phyloP scores from a whole-genome alignment of 23 tunicate species.

The Pegea sp. region DNA sequence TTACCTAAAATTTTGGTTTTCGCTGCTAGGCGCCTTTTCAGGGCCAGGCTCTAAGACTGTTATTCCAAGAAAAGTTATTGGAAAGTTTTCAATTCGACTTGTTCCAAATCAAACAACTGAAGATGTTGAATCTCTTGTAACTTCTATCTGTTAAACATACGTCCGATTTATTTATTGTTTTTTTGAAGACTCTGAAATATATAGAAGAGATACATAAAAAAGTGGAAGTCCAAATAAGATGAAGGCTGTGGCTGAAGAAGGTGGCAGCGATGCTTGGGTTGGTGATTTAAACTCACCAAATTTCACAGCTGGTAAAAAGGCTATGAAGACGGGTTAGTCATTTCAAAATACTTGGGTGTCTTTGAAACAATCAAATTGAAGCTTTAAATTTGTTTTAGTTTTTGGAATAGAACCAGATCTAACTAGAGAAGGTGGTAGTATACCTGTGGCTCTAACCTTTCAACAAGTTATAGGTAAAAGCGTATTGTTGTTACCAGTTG shows the following conservation, averaged over 20 bases:
- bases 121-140: constrained; percentile 48
- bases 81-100: constrained; percentile 90
- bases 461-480: constrained; percentile 96
- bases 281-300: constrained; percentile 81
- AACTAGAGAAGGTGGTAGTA: constrained; percentile 95
- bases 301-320: constrained; percentile 86
- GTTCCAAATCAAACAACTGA: constrained; percentile 90
- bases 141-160: background rate
- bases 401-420: constrained; percentile 90
- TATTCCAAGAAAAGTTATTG: constrained; percentile 93
- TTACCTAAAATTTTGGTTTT: background rate
- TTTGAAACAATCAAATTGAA: no score
- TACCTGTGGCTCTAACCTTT: constrained; percentile 90
- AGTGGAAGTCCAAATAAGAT: constrained; percentile 48
- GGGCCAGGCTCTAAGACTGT: constrained; percentile 97
- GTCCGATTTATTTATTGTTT: background rate
- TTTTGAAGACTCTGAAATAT: constrained; percentile 37
- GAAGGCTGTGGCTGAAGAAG: constrained; percentile 53
- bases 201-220: constrained; percentile 38
- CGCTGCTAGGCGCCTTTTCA: constrained; percentile 45
- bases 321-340: constrained; percentile 41
- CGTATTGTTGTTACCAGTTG: constrained; percentile 89
- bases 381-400: no score
- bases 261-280: constrained; percentile 96
- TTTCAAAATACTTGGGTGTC: no score